Evolutionary conservation across 2,797 vertebrate species (phyloP).

Genomic region (Halcyon chelicuti): DNA sequence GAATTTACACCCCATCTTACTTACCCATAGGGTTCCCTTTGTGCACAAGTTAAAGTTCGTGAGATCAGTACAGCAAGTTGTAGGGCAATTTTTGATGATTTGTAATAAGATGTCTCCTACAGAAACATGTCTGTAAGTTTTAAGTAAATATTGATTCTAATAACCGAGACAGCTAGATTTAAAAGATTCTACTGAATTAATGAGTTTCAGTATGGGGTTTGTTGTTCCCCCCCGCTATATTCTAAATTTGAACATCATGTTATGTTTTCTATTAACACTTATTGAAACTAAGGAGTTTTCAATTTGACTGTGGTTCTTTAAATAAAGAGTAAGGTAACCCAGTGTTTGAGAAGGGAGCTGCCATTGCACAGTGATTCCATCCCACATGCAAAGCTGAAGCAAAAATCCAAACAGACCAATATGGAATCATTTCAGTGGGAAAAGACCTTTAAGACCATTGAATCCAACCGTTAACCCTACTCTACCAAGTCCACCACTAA

Average conservation of each 20-base stretch:
- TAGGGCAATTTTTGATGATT: neutral
- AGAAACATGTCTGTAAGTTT: neutral
- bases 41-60: neutral
- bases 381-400: neutral
- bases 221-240: rapidly evolving
- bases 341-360: neutral
- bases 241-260: neutral
- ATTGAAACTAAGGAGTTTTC: neutral
- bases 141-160: neutral
- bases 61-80: rapidly evolving
- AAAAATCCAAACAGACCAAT: neutral
- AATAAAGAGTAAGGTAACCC: neutral
- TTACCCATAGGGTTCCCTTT: neutral
- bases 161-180: neutral
- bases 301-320: neutral
- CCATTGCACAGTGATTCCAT: neutral
- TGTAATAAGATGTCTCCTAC: neutral
- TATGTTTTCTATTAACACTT: neutral
- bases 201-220: neutral
- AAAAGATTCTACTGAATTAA: neutral
- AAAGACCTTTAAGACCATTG: no score
- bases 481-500: no score
- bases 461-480: no score
- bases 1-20: neutral
- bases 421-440: no score